A percentile compares a stretch with the other conserved stretches of the same genome.
These are phyloP conservation scores for Drosophila sechellia DNA, from an alignment of 1,140 invertebrate species.

Conservation along the genomic window DNA sequence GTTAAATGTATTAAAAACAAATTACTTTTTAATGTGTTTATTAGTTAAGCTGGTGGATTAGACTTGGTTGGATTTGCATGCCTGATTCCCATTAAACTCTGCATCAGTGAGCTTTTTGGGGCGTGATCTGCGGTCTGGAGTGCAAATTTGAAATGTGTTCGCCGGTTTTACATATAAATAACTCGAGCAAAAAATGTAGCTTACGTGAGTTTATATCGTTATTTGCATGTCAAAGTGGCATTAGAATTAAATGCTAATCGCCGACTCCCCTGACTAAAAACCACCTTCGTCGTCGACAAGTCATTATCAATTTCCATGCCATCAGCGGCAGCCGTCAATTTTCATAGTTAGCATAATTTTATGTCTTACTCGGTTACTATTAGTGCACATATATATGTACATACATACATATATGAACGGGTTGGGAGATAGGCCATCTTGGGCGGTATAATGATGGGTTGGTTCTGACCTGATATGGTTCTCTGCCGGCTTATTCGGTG, in stretches of 20 bases:
- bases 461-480: conserved; percentile 24
- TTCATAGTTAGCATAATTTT: conserved; percentile 65
- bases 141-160: conserved; percentile 54
- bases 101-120: conserved; percentile 25
- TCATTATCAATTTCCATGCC: conserved; percentile 47
- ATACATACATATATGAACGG: conserved; percentile 1
- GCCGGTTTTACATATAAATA: conserved; percentile 47
- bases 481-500: neutral
- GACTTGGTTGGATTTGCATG: conserved; percentile 49
- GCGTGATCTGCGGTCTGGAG: conserved; percentile 47
- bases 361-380: conserved; percentile 50
- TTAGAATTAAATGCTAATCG: conserved; percentile 55
- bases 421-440: conserved; percentile 43
- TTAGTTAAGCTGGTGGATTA: conserved; percentile 53
- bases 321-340: conserved; percentile 47
- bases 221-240: conserved; percentile 46
- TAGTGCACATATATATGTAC: neutral
- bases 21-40: conserved; percentile 78
- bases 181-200: conserved; percentile 2
- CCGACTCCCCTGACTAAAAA: neutral
- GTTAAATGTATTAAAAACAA: conserved; percentile 61
- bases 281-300: conserved; percentile 4
- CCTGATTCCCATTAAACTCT: conserved; percentile 47
- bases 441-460: conserved; percentile 77
- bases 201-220: conserved; percentile 19